phyloP scores from a whole-genome alignment of 2,888 invertebrate species.

The Eupithecia insigniata region DNA sequence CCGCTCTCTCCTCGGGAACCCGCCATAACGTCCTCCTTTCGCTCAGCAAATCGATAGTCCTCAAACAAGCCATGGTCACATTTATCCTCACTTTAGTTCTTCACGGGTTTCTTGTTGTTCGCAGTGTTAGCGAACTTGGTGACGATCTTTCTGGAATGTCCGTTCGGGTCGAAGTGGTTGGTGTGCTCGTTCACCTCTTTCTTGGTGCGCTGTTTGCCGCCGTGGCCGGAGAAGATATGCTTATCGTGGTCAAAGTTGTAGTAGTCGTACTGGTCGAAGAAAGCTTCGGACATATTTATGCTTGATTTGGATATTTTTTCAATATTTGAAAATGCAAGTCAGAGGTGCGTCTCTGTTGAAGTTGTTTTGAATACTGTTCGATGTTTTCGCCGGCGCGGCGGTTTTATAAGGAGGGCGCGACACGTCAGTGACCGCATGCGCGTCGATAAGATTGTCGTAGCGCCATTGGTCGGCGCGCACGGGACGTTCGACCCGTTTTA shows the following conservation, averaged over 20 bases:
- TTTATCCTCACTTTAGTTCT: slow-evolving; percentile 62
- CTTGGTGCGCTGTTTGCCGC: slow-evolving; percentile 95
- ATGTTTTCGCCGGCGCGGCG: slow-evolving; percentile 48
- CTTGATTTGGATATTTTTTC: slow-evolving; percentile 49
- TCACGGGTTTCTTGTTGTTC: slow-evolving; percentile 87
- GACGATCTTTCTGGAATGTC: slow-evolving; percentile 96
- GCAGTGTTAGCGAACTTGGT: slow-evolving; percentile 94
- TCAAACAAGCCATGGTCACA: slow-evolving; percentile 73
- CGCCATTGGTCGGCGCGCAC: slow-evolving; percentile 71
- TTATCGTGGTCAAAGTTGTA: slow-evolving; percentile 97
- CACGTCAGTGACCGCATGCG: slow-evolving; percentile 83
- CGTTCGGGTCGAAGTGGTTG: slow-evolving; percentile 95
- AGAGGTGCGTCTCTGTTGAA: slow-evolving; percentile 60
- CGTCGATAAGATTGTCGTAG: slow-evolving; percentile 75
- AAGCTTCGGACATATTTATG: slow-evolving; percentile 90
- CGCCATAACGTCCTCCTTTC: slow-evolving; percentile 78
- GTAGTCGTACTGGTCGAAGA: slow-evolving; percentile 96
- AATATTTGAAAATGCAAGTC: slow-evolving; percentile 53
- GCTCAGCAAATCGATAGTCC: slow-evolving; percentile 73
- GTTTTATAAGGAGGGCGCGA: slow-evolving; percentile 67
- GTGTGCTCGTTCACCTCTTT: slow-evolving; percentile 94
- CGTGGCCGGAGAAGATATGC: slow-evolving; percentile 92
- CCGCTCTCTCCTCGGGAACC: slow-evolving; percentile 72
- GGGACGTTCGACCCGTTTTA: slow-evolving; percentile 61
- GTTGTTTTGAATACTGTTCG: slow-evolving; percentile 67